Evolutionary conservation across 2,797 vertebrate genomes (phyloP), one percentile per base, ranked within the genome.

Genomic region (Silurus aristotelis): DNA sequence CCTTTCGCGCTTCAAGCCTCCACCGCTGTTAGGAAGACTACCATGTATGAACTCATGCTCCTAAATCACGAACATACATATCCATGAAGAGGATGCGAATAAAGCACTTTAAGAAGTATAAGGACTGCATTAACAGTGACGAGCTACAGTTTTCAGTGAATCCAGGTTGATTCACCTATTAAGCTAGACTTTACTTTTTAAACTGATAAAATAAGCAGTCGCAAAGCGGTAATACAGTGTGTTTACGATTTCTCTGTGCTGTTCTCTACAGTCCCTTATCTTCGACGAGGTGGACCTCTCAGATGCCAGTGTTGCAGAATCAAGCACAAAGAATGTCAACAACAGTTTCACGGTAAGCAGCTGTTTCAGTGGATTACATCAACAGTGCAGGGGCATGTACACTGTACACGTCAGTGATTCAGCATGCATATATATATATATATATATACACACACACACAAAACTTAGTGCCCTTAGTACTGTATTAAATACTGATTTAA

Each of bases 321-420:
- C 98, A 17, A 99, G 98, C 95, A 99, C 98, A 86, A 99, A 99
- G 96, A 99, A 99, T 94, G 97, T 98, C 91, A 99, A 99, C 96
- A 99, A 99, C 95, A 99, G 98, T 93, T 99, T 99, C 94, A 99
- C 98, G 93, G 98, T 99, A 96, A 94, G 97, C 89, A 82, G 64
- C 31, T 83, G 46, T 83, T 90, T 83, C 80, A 76, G 83, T 89
- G 67, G 82, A 66, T 90, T 86, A 5, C 13, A 82, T 78, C 38
- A 61, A 58, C 77, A 80, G 82, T 38, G 10, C 20, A 52, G 58
- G 55, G 43, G 64, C 17, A 43, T 79, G 31, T 15, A 20, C 9
- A 60, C 25, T 79, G 58, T 78, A 63, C 58, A 46, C 19, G 27
- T 25, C 38, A 9, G 2, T 48, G 58, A 63, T 63, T 2, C 38